Conservation (phyloP, 1,140 invertebrate species). For the Pseudomyrmex flavicornis region DNA sequence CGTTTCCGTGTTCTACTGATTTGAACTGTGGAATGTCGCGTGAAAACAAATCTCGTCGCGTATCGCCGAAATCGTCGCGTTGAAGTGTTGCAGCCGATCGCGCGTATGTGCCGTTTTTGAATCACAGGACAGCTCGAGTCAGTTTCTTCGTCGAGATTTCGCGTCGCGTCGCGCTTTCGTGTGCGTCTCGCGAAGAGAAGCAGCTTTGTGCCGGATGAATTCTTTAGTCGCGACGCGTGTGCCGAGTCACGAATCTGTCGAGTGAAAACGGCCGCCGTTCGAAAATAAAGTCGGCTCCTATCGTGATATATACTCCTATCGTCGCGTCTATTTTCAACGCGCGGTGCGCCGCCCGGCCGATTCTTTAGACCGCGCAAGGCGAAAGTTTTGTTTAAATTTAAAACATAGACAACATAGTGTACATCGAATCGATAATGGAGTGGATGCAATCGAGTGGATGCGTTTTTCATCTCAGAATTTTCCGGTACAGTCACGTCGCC, state of each 20-base stretch:
- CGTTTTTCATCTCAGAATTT: no score
- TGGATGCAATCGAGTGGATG: not conserved
- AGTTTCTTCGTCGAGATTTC: not conserved
- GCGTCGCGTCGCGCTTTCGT: not conserved
- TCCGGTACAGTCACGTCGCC: no score
- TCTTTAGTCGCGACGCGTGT: slow-evolving; percentile 62
- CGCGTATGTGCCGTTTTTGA: no score
- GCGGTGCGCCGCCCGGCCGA: not conserved
- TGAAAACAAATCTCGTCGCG: not conserved
- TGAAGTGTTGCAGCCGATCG: not conserved
- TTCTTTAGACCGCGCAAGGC: not conserved
- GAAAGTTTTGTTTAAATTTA: slow-evolving; percentile 46
- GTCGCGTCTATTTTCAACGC: slow-evolving; percentile 63
- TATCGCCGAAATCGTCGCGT: not conserved
- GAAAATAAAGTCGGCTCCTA: slow-evolving; percentile 61
- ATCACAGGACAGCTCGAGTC: not conserved
- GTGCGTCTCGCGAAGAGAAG: slow-evolving; percentile 12
- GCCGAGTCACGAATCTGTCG: slow-evolving; percentile 63
- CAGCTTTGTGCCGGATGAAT: not conserved
- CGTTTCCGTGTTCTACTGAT: not conserved
- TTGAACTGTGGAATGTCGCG: no score
- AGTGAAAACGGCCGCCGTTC: slow-evolving; percentile 33
- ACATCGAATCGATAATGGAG: slow-evolving; percentile 4
- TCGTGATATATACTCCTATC: not conserved
- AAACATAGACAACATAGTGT: not conserved